These are phyloP conservation scores for Perdita meconis DNA, from an alignment of 2,888 invertebrate species.

Conservation along the genomic window DNA sequence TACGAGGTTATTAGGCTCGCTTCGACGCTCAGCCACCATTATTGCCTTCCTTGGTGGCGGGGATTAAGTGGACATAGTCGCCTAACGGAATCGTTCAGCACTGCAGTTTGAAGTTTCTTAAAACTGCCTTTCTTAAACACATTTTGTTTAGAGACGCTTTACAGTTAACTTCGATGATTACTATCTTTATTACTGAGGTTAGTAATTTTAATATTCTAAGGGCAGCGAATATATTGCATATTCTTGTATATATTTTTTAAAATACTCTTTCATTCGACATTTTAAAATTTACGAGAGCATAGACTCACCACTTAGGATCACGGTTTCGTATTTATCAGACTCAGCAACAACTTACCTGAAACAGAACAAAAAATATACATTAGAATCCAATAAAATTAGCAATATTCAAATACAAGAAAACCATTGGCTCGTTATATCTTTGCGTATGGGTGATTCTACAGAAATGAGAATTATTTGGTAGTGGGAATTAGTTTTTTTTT, in stretches of 20 bases:
- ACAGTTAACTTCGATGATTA: neutral
- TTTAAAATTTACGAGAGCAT: neutral
- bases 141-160: neutral
- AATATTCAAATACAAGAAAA: too few relatives aligned
- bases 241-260: too few relatives aligned
- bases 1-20: conserved; percentile 47
- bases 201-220: too few relatives aligned
- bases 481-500: too few relatives aligned
- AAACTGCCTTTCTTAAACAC: neutral
- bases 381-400: neutral
- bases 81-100: conserved; percentile 33
- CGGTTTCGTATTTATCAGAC: neutral
- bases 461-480: too few relatives aligned
- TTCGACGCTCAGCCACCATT: conserved; percentile 14
- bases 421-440: too few relatives aligned
- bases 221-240: too few relatives aligned
- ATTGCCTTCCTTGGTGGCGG: conserved; percentile 12
- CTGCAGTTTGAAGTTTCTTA: conserved; percentile 1
- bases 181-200: too few relatives aligned
- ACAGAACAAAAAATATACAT: conserved; percentile 25
- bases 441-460: too few relatives aligned
- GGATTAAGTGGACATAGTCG: neutral
- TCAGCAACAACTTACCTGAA: conserved; percentile 45
- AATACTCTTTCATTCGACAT: too few relatives aligned
- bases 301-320: conserved; percentile 28